Percentiles rank a stretch among this genome's conserved stretches.
These are phyloP conservation scores for Tetheella fluctuosa DNA, from an alignment of 2,888 invertebrate genomes.

Conservation along the genomic window DNA sequence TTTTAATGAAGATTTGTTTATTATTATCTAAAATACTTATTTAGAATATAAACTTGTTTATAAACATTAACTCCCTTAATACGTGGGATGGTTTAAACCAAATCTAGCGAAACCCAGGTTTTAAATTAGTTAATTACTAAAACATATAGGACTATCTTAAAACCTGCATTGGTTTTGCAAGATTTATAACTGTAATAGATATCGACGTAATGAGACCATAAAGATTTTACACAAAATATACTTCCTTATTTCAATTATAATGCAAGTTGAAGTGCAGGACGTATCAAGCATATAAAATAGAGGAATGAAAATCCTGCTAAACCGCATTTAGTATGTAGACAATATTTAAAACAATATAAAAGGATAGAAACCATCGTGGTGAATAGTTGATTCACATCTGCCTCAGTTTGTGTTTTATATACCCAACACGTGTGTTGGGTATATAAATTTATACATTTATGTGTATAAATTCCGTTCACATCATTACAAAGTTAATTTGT, in stretches of 20 bases:
- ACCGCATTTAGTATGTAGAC: not conserved
- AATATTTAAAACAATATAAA: not conserved
- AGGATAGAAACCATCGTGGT: conserved; percentile 5
- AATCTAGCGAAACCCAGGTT: too few species aligned
- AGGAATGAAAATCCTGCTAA: not conserved
- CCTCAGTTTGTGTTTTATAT: not conserved
- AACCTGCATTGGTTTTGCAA: too few species aligned
- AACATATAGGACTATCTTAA: too few species aligned
- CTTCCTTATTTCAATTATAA: not conserved
- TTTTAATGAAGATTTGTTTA: not conserved
- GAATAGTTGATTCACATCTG: not conserved
- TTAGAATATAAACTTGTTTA: too few species aligned
- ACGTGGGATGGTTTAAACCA: too few species aligned
- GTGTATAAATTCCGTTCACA: not conserved
- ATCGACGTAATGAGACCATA: too few species aligned
- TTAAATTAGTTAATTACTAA: too few species aligned
- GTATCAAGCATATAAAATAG: not conserved
- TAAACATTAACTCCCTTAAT: too few species aligned
- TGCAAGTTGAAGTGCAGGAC: not conserved
- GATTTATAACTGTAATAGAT: too few species aligned
- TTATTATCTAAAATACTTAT: too few species aligned
- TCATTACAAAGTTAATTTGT: not conserved
- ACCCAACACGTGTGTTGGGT: not conserved
- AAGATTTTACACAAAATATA: too few species aligned
- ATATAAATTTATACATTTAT: not conserved